A percentile compares a stretch with the other conserved stretches of the same genome.
Conservation (phyloP, 2,797 vertebrate genomes). For the Mico argentatus region DNA sequence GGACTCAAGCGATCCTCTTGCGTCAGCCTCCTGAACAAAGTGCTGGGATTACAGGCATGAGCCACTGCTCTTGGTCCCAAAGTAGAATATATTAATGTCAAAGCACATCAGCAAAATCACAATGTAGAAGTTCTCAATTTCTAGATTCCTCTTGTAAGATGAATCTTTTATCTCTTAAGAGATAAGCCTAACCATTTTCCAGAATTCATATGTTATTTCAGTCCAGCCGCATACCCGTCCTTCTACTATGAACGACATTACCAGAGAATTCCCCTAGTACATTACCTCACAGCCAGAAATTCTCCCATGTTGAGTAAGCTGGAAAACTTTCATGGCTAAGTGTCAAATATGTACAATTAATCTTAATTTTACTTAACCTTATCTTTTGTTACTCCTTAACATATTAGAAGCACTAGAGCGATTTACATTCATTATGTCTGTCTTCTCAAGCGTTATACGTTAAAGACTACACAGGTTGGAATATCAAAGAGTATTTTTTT, state of each 20-base stretch:
- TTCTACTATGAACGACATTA: background rate
- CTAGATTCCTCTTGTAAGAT: background rate
- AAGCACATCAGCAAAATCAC: background rate
- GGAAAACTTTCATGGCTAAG: background rate
- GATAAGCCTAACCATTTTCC: background rate
- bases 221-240: background rate
- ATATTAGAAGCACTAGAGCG: background rate
- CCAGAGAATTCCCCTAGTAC: background rate
- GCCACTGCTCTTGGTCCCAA: background rate
- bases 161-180: background rate
- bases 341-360: background rate
- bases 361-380: constrained; percentile 2
- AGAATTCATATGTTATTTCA: background rate
- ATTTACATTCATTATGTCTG: constrained; percentile 5
- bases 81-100: background rate
- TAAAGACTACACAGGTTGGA: background rate
- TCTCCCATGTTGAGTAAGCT: background rate
- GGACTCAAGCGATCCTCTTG: background rate
- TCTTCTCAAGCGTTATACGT: background rate
- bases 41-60: background rate
- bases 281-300: constrained; percentile 18
- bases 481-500: background rate
- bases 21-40: background rate
- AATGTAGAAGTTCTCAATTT: background rate
- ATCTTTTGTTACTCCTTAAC: background rate